phyloP scores from a whole-genome alignment of 2,113 vertebrate species.

The Arenaria interpres region DNA sequence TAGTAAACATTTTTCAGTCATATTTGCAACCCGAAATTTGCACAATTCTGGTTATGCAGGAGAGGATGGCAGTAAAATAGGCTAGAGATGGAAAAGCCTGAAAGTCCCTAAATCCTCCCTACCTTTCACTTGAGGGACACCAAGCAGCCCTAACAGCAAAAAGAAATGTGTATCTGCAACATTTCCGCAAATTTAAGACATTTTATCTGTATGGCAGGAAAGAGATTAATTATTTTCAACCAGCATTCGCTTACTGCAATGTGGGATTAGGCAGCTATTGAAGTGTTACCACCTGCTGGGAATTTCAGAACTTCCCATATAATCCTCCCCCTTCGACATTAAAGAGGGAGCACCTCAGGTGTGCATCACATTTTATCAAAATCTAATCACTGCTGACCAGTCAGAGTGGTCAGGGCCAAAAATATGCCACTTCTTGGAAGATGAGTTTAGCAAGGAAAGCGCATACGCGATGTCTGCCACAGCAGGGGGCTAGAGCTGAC shows the following conservation, averaged over 20 bases:
- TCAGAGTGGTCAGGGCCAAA: background rate
- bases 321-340: background rate
- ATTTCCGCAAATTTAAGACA: background rate
- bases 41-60: background rate
- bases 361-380: conserved; percentile 3
- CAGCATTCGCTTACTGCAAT: background rate
- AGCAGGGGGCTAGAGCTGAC: conserved; percentile 42
- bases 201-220: background rate
- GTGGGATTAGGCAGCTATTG: conserved; percentile 44
- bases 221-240: conserved; percentile 49
- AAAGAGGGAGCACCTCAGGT: background rate
- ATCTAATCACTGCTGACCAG: conserved; percentile 14
- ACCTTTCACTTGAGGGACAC: background rate
- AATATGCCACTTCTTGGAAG: background rate
- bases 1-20: background rate
- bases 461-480: background rate
- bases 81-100: background rate
- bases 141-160: background rate
- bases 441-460: background rate
- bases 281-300: conserved; percentile 48
- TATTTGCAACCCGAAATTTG: background rate
- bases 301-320: conserved; percentile 19
- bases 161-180: background rate
- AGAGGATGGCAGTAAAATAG: background rate
- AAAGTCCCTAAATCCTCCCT: background rate